These are phyloP conservation scores for Notechis scutatus DNA, from an alignment of 2,113 vertebrate species.

Conservation along the genomic window DNA sequence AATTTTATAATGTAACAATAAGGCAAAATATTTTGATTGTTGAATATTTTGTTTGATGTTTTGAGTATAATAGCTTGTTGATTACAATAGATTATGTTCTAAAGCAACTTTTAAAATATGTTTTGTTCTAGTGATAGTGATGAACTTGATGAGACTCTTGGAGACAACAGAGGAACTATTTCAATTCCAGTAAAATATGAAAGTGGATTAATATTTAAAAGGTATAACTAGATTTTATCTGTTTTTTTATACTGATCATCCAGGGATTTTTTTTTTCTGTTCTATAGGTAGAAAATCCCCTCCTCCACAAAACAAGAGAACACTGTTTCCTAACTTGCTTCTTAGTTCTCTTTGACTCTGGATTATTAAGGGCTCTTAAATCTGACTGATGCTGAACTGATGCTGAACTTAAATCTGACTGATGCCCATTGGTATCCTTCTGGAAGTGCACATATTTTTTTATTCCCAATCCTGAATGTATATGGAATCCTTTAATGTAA, in stretches of 20 bases:
- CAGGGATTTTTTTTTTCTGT: neutral
- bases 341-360: neutral
- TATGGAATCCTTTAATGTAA: neutral
- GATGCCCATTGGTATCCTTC: neutral
- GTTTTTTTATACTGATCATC: neutral
- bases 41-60: neutral
- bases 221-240: constrained; percentile 64
- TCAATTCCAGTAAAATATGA: constrained; percentile 86
- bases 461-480: neutral
- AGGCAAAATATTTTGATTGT: neutral
- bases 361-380: neutral
- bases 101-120: neutral
- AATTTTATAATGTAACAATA: neutral
- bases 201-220: constrained; percentile 80
- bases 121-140: constrained; percentile 84
- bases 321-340: neutral
- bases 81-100: neutral
- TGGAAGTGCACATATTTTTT: neutral
- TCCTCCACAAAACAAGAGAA: neutral
- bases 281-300: neutral
- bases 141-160: constrained; percentile 72
- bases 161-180: constrained; percentile 78
- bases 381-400: neutral
- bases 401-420: no score
- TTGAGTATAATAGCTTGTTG: neutral